Percentiles rank a stretch among this genome's conserved stretches.
Conservation (phyloP, 1,140 invertebrate genomes). For the Papilio glaucus region DNA sequence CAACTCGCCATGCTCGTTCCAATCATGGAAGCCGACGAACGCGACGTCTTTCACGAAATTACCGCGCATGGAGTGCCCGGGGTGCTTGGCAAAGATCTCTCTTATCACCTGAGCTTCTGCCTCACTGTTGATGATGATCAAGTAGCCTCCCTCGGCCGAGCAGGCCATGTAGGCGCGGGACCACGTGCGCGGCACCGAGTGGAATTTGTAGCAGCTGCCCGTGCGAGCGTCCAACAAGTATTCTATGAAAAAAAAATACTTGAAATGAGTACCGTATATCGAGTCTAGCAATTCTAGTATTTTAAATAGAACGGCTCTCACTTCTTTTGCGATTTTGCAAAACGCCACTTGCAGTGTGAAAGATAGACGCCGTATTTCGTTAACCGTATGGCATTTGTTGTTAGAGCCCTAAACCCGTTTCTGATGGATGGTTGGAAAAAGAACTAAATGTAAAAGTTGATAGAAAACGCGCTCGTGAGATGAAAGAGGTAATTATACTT, state of each 20-base stretch:
- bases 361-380: no score
- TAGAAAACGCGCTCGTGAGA: no score
- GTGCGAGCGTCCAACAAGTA: slow-evolving; percentile 29
- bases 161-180: slow-evolving; percentile 32
- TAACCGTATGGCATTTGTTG: no score
- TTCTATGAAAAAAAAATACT: slow-evolving; percentile 1
- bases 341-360: no score
- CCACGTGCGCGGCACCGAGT: slow-evolving; percentile 22
- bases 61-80: slow-evolving; percentile 40
- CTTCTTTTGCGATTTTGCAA: no score
- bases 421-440: no score
- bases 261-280: not conserved
- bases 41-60: slow-evolving; percentile 48
- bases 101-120: slow-evolving; percentile 19
- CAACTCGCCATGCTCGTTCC: slow-evolving; percentile 49
- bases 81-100: slow-evolving; percentile 38
- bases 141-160: slow-evolving; percentile 38
- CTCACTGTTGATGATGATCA: slow-evolving; percentile 34
- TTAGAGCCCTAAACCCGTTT: no score
- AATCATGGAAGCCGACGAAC: slow-evolving; percentile 56
- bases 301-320: no score
- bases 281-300: no score
- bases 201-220: slow-evolving; percentile 41
- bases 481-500: no score
- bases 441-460: no score